A percentile compares a stretch with the other conserved stretches of the same genome.
Evolutionary conservation across 2,888 invertebrate species (phyloP).

Genomic region (Epinotia ramella): DNA sequence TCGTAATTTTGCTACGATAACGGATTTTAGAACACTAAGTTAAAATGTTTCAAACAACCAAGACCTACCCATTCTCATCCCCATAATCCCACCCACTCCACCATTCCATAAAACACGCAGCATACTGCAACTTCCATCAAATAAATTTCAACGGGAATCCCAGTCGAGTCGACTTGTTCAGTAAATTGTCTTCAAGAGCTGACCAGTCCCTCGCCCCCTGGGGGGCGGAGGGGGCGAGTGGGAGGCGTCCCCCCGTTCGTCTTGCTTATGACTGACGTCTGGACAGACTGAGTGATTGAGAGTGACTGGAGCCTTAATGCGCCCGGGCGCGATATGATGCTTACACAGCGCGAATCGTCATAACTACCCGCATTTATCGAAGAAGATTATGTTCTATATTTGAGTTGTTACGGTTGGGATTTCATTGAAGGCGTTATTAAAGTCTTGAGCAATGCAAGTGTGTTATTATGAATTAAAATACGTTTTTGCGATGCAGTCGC

Average conservation of each 20-base stretch:
- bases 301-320: slow-evolving; percentile 84
- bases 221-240: slow-evolving; percentile 58
- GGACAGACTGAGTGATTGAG: slow-evolving; percentile 85
- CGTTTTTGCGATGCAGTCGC: slow-evolving; percentile 70
- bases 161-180: slow-evolving; percentile 75
- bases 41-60: slow-evolving; percentile 19
- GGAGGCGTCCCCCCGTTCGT: slow-evolving; percentile 81
- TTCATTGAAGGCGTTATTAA: background rate
- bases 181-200: slow-evolving; percentile 85
- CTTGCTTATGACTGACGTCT: slow-evolving; percentile 84
- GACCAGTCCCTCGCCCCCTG: slow-evolving; percentile 67
- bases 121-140: slow-evolving; percentile 71
- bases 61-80: slow-evolving; percentile 9
- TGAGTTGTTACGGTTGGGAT: background rate
- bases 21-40: background rate
- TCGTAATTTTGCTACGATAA: background rate
- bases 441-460: slow-evolving; percentile 51
- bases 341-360: slow-evolving; percentile 54
- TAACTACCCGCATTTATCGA: slow-evolving; percentile 56
- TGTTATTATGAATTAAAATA: slow-evolving; percentile 81
- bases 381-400: slow-evolving; percentile 49
- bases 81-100: slow-evolving; percentile 57
- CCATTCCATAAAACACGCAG: slow-evolving; percentile 68
- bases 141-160: slow-evolving; percentile 82
- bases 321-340: slow-evolving; percentile 71